Evolutionary conservation across 2,888 invertebrate species (phyloP), one percentile per base, ranked within the genome.

Genomic region (Gari tellinella): DNA sequence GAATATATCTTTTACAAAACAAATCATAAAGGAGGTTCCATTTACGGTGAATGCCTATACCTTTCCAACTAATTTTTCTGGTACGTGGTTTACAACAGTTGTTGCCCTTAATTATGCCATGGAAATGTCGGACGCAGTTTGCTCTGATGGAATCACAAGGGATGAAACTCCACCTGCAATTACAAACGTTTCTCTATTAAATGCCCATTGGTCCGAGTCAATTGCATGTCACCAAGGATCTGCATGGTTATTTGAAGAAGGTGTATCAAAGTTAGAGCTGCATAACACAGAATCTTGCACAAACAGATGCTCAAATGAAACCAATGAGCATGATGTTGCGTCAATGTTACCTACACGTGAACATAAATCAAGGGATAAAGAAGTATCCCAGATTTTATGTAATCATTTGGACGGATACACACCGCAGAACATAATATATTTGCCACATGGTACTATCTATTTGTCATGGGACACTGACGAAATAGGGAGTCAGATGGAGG

Each of bases 61-160:
- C 4, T 31, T 31, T 31, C 31, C 5, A 4, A 10, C 31, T 10
- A 31, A 31, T 7, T 31, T 31, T 10, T 31, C 67, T 14, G 84
- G 83, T 3, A 80, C 63, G 21, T 74, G 72, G n/a, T 80, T 61
- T 38, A 43, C 64, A 2, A 75, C 81, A 8, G 67, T 84, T 8
- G 72, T 86, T 15, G 87, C 87, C 5, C 76, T 77, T 38, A 87
- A 86, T 57, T 72, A 81, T 56, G 87, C 86, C 0, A 48, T 86
- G 64, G 80, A 72, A 48, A 76, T 85, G 10, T 86, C 87, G 0
- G 63, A 53, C n/a, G 72, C 72, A 5, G 82, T 73, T 8, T 87
- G 87, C 51, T 84, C 85, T 4, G 84, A 86, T 60, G 87, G 87
- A 1, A 70, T 87, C n/a, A 62, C 66, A 1, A 48, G 75, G 7